These are phyloP conservation scores for Eciton burchellii DNA, from an alignment of 1,140 invertebrate genomes.

Conservation along the genomic window DNA sequence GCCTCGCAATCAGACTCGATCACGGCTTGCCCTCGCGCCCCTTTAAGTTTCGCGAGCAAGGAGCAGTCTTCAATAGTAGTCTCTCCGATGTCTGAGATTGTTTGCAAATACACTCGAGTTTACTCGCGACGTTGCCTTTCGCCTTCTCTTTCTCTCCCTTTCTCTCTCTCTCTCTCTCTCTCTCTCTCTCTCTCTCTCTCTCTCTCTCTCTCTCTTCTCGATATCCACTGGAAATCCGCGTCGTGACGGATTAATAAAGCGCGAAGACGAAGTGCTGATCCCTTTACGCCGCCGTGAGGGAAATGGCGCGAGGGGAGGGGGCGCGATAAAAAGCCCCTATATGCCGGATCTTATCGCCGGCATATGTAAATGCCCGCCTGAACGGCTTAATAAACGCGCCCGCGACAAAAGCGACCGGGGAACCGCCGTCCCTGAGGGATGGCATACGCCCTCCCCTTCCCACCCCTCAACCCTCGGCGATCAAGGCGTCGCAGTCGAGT, in stretches of 20 bases:
- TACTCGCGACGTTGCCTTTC: neutral
- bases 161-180: neutral
- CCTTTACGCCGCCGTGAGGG: neutral
- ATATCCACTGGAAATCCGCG: neutral
- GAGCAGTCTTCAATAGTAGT: neutral
- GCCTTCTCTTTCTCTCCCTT: neutral
- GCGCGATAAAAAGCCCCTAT: conserved; percentile 40
- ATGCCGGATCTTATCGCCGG: neutral
- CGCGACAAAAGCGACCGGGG: neutral
- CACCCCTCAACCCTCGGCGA: no score
- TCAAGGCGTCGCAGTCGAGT: no score
- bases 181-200: neutral
- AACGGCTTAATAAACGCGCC: conserved; percentile 49
- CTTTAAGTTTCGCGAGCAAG: neutral
- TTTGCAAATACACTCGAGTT: neutral
- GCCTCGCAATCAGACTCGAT: neutral
- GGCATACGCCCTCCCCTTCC: no score
- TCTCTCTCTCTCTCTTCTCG: neutral
- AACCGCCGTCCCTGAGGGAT: no score
- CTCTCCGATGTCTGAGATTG: neutral
- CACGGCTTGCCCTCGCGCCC: neutral
- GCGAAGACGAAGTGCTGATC: neutral
- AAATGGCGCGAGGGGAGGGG: conserved; percentile 17
- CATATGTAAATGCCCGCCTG: neutral
- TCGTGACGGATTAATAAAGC: conserved; percentile 55